Base-by-base conservation (phyloP, 2,888 invertebrate species). In the Acronicta psi region DNA sequence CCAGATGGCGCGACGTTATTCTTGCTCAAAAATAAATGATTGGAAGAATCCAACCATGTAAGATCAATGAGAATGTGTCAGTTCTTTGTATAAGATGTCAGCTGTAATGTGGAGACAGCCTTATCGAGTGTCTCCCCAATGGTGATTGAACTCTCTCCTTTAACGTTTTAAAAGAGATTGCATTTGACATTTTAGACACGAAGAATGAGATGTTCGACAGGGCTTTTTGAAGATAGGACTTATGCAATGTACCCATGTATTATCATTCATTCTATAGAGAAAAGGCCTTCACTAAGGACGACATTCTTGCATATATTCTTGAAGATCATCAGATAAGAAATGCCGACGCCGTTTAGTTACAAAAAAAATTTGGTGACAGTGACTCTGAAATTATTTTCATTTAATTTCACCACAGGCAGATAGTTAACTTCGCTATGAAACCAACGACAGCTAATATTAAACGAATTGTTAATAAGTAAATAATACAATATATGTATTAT, bases 71-170 rank as follows among this genome's bases (percentile, higher is more conserved):
- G 38, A 58, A 25, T 4, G 38, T 38, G 54, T 38, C 25, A 25
- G 8, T 17, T 14, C 29, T 59, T 59, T 41, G 46, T 51, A 1
- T 10, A 37, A 46, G 8, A 5, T 11, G 52, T 59, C 52, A 44
- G 16, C 51, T 43, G 45, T 47, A 43, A 59, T 46, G 38, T 50
- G 58, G 44, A 37, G 29, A 38, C 20, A 17, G 29, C n/a, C 45
- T 60, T 67, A 65, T 67, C 67, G 29, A 36, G 41, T 31, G 54
- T 50, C 49, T 65, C 45, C 41, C 45, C 41, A 29, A 67, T 50
- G 45, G 47, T 38, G 61, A 67, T 66, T 49, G 52, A 64, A 59
- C 43, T 17, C n/a, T 49, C 60, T 67, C 38, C 16, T 25, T 8
- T 50, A 49, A 65, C 60, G 37, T 54, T 10, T 20, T 45, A 16